A percentile compares a stretch with the other conserved stretches of the same genome.
Conservation (phyloP, 2,888 invertebrate genomes). For the Asteroscopus sphinx region DNA sequence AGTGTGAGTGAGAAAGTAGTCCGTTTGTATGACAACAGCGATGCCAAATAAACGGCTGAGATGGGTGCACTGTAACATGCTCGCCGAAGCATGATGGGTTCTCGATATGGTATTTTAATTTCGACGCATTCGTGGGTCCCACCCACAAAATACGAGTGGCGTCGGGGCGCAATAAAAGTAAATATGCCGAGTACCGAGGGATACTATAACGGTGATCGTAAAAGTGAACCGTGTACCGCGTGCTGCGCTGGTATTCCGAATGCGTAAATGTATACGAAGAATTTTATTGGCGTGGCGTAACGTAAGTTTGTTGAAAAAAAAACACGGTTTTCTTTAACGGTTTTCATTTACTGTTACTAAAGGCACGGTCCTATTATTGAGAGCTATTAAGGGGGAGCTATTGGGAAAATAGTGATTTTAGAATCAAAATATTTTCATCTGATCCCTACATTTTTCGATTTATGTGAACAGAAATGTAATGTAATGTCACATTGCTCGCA, state of each 20-base stretch:
- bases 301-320: constrained; percentile 20
- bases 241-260: constrained; percentile 37
- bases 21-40: too few species aligned
- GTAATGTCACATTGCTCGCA: too few species aligned
- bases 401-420: too few species aligned
- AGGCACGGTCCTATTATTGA: too few species aligned
- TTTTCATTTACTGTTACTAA: too few species aligned
- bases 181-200: constrained; percentile 70
- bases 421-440: too few species aligned
- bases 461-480: too few species aligned
- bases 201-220: constrained; percentile 65
- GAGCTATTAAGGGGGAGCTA: too few species aligned
- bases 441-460: too few species aligned
- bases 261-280: constrained; percentile 52
- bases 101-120: constrained; percentile 44
- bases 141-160: constrained; percentile 60
- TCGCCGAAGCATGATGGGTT: not conserved
- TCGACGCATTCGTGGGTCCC: constrained; percentile 29
- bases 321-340: not conserved
- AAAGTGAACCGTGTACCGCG: constrained; percentile 56
- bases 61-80: too few species aligned
- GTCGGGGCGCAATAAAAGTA: constrained; percentile 72
- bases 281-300: constrained; percentile 45
- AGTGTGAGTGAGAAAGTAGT: too few species aligned
- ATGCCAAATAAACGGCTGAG: too few species aligned